A percentile compares a stretch with the other conserved stretches of the same genome.
Conservation (phyloP, 2,797 vertebrate species). For the Coregonus suidteri region DNA sequence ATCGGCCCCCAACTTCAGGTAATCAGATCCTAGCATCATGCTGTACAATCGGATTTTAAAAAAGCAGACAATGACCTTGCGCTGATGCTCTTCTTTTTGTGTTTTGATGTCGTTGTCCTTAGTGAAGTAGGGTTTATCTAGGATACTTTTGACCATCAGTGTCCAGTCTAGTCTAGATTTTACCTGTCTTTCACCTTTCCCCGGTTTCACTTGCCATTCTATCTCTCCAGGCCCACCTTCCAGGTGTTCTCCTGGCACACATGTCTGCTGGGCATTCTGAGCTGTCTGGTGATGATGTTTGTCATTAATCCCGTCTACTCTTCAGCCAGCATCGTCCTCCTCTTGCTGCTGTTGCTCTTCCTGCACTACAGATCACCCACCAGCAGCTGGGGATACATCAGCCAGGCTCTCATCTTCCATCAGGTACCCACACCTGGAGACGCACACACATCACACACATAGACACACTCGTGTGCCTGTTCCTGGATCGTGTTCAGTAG, state of each 20-base stretch:
- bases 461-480: not conserved
- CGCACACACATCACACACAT: not conserved
- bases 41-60: not conserved
- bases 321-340: slow-evolving; percentile 84
- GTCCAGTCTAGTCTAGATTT: not conserved
- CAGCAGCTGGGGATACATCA: slow-evolving; percentile 95
- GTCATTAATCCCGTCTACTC: slow-evolving; percentile 89
- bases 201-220: slow-evolving; percentile 17
- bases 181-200: not conserved
- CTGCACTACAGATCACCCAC: slow-evolving; percentile 88
- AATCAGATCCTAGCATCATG: slow-evolving; percentile 8
- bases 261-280: slow-evolving; percentile 86
- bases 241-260: slow-evolving; percentile 92
- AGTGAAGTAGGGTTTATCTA: not conserved
- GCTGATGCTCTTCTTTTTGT: not conserved
- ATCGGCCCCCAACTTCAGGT: slow-evolving; percentile 93
- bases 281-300: slow-evolving; percentile 94
- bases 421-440: slow-evolving; percentile 71
- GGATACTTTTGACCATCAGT: not conserved
- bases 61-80: not conserved
- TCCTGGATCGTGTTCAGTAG: not conserved
- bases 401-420: slow-evolving; percentile 93
- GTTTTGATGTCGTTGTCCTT: not conserved
- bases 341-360: slow-evolving; percentile 85
- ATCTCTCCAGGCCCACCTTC: slow-evolving; percentile 82